Evolutionary conservation across 2,113 vertebrate species (phyloP).

Genomic region (Nannobrachium achirus): DNA sequence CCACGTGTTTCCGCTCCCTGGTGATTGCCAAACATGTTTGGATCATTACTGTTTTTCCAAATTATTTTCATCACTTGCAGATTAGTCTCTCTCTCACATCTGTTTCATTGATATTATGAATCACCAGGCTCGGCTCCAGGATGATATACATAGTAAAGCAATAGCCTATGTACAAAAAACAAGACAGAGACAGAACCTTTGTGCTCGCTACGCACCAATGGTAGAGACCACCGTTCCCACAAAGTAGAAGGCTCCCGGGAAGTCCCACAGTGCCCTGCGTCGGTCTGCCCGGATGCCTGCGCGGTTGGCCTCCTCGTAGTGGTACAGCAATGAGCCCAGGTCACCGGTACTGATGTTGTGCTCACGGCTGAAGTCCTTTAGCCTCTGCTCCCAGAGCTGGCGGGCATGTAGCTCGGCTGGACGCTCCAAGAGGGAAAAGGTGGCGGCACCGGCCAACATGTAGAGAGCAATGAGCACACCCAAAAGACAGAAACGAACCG

Average conservation of each 20-base stretch:
- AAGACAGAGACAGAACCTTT: too few relatives aligned
- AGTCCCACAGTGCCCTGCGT: constrained; percentile 87
- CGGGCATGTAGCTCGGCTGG: constrained; percentile 84
- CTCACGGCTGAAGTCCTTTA: constrained; percentile 83
- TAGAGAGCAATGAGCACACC: constrained; percentile 85
- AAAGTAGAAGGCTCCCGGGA: constrained; percentile 90
- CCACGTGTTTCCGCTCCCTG: too few relatives aligned
- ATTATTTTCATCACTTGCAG: background rate
- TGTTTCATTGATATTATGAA: too few relatives aligned
- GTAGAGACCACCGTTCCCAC: constrained; percentile 89
- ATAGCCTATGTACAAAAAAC: too few relatives aligned
- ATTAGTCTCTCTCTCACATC: too few relatives aligned
- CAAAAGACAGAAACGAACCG: constrained; percentile 81
- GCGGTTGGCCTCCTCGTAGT: constrained; percentile 87
- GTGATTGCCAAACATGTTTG: background rate
- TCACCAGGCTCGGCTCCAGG: too few relatives aligned
- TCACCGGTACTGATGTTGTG: constrained; percentile 82
- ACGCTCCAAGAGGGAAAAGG: constrained; percentile 89
- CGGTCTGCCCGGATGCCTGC: constrained; percentile 83
- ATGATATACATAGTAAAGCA: too few relatives aligned
- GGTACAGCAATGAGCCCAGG: constrained; percentile 81
- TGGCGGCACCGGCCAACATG: constrained; percentile 85
- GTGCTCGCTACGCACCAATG: constrained; percentile 90
- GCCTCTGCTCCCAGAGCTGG: constrained; percentile 82
- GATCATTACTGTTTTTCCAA: too few relatives aligned